phyloP scores from a whole-genome alignment of 2,113 vertebrate species.

The Electrona antarctica region DNA sequence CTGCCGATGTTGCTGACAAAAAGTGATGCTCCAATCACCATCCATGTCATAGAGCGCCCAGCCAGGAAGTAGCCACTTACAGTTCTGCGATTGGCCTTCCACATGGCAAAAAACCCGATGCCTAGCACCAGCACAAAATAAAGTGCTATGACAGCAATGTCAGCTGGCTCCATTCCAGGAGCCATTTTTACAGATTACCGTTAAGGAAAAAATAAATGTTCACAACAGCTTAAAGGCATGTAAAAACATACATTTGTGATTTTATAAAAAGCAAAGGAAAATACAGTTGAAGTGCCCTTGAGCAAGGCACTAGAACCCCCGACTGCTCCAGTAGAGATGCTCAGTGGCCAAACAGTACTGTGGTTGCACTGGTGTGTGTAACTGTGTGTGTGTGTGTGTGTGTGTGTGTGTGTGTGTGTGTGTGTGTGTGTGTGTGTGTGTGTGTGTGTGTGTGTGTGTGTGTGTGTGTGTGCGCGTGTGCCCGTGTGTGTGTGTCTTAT shows the following conservation, averaged over 20 bases:
- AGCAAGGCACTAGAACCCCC: too few species aligned
- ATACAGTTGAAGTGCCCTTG: too few species aligned
- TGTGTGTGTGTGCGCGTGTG: background rate
- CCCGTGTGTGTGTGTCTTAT: background rate
- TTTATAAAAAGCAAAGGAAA: conserved; percentile 30
- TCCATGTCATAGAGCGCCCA: conserved; percentile 97
- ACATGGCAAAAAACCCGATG: conserved; percentile 97
- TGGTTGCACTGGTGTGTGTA: background rate
- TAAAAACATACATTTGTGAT: conserved; percentile 14
- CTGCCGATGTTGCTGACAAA: conserved; percentile 99
- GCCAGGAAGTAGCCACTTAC: conserved; percentile 98
- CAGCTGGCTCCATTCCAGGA: conserved; percentile 88
- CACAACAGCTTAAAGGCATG: conserved; percentile 14
- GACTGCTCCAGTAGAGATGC: too few species aligned
- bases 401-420: background rate
- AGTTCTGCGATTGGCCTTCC: conserved; percentile 95
- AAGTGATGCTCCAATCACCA: conserved; percentile 93
- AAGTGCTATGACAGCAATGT: conserved; percentile 93
- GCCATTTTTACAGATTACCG: conserved; percentile 78
- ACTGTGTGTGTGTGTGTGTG: background rate
- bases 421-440: background rate
- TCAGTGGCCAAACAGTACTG: too few species aligned
- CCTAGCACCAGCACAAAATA: conserved; percentile 95
- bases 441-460: background rate
- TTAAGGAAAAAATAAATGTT: background rate